These are phyloP conservation scores for cattle (Bos taurus) DNA, from an alignment of 2,113 vertebrate genomes.

Conservation along the genomic window DNA sequence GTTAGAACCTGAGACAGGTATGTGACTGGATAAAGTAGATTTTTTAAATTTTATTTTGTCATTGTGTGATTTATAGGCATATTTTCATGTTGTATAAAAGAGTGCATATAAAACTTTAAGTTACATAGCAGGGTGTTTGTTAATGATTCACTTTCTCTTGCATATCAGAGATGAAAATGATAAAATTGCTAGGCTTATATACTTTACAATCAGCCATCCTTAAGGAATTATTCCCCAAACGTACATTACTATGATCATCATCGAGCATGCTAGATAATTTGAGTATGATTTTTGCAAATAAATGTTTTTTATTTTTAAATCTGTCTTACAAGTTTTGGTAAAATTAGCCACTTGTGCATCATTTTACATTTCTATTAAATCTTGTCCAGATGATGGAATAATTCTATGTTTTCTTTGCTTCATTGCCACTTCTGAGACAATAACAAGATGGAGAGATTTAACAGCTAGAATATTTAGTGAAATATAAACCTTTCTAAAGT, in stretches of 20 bases:
- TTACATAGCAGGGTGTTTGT: neutral
- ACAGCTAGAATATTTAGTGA: neutral
- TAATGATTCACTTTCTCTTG: neutral
- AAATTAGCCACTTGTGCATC: constrained; percentile 16
- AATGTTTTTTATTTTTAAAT: constrained; percentile 5
- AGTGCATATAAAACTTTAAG: neutral
- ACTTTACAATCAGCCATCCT: neutral
- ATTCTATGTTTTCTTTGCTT: neutral
- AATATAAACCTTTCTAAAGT: neutral
- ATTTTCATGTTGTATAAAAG: neutral
- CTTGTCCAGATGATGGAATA: neutral
- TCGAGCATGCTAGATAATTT: neutral
- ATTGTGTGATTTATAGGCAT: neutral
- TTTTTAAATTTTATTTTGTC: neutral
- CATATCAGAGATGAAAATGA: neutral
- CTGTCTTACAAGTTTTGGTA: constrained; percentile 13
- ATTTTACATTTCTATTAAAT: constrained; percentile 32
- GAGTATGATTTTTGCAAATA: neutral
- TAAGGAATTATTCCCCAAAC: neutral
- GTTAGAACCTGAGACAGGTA: neutral
- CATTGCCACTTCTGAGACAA: neutral
- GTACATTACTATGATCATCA: neutral
- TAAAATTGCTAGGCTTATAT: neutral
- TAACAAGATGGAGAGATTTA: neutral
- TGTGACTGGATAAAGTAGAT: neutral